These are phyloP conservation scores for Himalopsyche kuldschensis DNA, from an alignment of 2,888 invertebrate genomes.

Conservation along the genomic window DNA sequence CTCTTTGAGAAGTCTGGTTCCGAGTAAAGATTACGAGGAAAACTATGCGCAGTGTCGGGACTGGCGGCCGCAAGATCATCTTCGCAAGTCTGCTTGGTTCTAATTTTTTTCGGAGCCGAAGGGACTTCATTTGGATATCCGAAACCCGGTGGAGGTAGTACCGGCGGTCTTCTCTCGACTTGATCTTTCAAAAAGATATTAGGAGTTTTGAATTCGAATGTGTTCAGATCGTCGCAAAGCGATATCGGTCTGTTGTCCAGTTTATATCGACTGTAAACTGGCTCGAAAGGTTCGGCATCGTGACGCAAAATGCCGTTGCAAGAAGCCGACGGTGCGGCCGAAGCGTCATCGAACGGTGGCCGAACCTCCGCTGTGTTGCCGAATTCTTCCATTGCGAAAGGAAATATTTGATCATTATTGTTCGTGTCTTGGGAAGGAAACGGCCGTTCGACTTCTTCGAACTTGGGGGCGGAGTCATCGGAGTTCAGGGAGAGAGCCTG, in stretches of 20 bases:
- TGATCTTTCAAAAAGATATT: background rate
- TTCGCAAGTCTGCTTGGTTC: constrained; percentile 2
- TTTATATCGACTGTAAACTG: constrained; percentile 31
- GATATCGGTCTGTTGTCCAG: background rate
- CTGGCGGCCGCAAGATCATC: background rate
- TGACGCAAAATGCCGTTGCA: constrained; percentile 24
- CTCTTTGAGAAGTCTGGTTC: constrained; percentile 56
- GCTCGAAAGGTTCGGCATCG: constrained; percentile 44
- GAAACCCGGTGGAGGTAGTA: background rate
- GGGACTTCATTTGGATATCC: background rate
- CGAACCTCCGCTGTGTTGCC: constrained; percentile 55
- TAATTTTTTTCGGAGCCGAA: constrained; percentile 13
- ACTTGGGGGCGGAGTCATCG: constrained; percentile 26
- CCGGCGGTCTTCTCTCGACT: background rate
- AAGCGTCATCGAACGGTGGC: constrained; percentile 54
- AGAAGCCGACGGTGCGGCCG: constrained; percentile 42
- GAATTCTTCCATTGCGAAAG: constrained; percentile 44
- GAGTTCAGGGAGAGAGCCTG: constrained; percentile 22
- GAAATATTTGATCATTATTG: background rate
- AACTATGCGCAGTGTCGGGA: background rate
- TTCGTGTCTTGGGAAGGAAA: background rate
- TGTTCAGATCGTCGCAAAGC: background rate
- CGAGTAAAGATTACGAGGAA: constrained; percentile 47
- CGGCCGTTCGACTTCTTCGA: constrained; percentile 40
- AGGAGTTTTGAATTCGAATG: background rate